Evolutionary conservation across 1,140 invertebrate species (phyloP), one percentile per base, ranked within the genome.

Genomic region (Drosophila kanapiae): DNA sequence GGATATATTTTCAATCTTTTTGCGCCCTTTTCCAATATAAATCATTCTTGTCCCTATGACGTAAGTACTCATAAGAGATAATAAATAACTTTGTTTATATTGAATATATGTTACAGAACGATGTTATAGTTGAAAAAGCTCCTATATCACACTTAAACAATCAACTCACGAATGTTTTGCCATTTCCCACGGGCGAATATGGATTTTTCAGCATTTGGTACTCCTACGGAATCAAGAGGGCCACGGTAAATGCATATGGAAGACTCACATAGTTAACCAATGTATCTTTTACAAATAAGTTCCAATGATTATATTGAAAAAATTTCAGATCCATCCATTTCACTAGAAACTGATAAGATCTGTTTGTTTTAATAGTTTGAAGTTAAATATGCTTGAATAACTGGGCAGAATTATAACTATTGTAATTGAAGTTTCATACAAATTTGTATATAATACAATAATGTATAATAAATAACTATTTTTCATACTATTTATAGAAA

Each of bases 11-110:
- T 7, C 7, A 35, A 23, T 1, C 42, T 60, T 0, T 60, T 48
- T 27, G 29, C 7, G 1, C 40, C 59, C 2, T 61, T 35, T 37
- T 61, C 59, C 18, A 61, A 61, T 33, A 7, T 61, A 0, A 51
- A 49, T 37, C 59, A 61, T n/a, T 2, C 59, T 0, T 61, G 59
- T 37, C 59, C 59, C 16, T 61, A 49, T n/a, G 45, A 49, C 5
- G 59, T 49, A 16, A 61, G 58, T 60, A 29, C 3, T 42, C 1
- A 6, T 8, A 5, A 11, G 5, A 4, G 0, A 14, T 35, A 14
- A 9, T 2, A 53, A 13, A 9, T 35, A 13, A 0, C 4, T n/a
- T 4, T 1, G 11, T 6, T 16, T 9, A 6, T 8, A 35, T 58
- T 16, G 23, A 3, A 0, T 0, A 27, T 3, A 11, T 49, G 29